phyloP scores from a whole-genome alignment of 2,888 invertebrate species.

The Zelleria hepariella region DNA sequence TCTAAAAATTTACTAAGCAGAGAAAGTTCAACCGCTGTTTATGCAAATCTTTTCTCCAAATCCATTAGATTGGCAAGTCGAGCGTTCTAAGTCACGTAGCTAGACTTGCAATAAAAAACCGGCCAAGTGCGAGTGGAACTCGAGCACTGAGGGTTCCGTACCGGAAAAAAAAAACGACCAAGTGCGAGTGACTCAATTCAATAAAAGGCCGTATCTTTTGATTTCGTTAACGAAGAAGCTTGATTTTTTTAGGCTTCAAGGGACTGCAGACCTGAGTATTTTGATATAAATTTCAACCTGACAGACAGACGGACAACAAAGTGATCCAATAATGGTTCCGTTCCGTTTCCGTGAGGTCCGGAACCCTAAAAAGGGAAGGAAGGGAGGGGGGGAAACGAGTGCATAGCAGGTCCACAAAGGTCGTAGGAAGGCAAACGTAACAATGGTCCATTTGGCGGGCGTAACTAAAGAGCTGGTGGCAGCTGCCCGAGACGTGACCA shows the following conservation, averaged over 20 bases:
- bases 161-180: background rate
- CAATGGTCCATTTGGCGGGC: conserved; percentile 31
- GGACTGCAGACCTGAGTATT: too few species aligned
- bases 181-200: background rate
- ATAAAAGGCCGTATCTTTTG: too few species aligned
- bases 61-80: conserved; percentile 28
- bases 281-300: too few species aligned
- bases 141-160: too few species aligned
- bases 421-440: conserved; percentile 11
- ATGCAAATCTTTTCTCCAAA: conserved; percentile 40
- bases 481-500: conserved; percentile 41
- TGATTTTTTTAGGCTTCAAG: too few species aligned
- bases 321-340: too few species aligned
- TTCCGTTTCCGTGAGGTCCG: too few species aligned
- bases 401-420: background rate
- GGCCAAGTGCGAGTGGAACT: too few species aligned
- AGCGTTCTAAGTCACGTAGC: conserved; percentile 48
- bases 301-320: too few species aligned
- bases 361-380: too few species aligned
- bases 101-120: conserved; percentile 18
- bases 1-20: background rate
- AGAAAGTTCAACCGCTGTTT: background rate
- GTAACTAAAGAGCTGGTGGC: conserved; percentile 26
- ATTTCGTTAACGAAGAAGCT: too few species aligned
- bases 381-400: background rate